Base-by-base conservation (phyloP, 2,797 vertebrate genomes). In the Crocidura indochinensis region DNA sequence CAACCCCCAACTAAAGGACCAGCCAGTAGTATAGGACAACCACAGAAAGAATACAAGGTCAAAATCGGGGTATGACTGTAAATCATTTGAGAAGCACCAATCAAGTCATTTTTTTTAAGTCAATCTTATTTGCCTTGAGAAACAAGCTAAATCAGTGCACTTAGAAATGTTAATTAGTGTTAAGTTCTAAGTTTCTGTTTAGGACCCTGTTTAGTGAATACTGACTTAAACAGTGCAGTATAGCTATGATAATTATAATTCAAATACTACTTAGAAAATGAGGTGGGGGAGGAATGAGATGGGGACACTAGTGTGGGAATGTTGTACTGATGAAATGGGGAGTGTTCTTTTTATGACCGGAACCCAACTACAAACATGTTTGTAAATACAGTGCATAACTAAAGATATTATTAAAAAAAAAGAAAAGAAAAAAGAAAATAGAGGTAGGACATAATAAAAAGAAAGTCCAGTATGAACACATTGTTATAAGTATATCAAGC, bases 91-190 rank as follows among this genome's bases (percentile, higher is more conserved):
- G 14, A 60, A 20, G n/a, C n/a, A 46, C 49, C 73, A 44, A 73
- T 79, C 7, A 12, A 27, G 24, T n/a, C 8, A 71, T 4, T 15
- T 14, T n/a, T n/a, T n/a, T n/a, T n/a, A n/a, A n/a, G n/a, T n/a
- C n/a, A n/a, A n/a, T n/a, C n/a, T 31, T 47, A 31, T n/a, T 62
- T 62, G n/a, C 8, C 29, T 49, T 38, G 51, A 65, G 20, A 60
- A 26, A 27, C 27, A 79, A 29, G 38, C 29, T 75, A 19, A 1
- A 11, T 62, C 46, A 76, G 27, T 24, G 19, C 53, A 79, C 53
- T 38, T 72, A 65, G 46, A 60, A 83, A 79, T 76, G 75, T 69
- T 78, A 67, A 29, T 88, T 73, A 73, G 44, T 78, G 10, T 72
- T 12, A 22, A 60, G 10, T 29, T 82, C 12, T 44, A 86, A 62